phyloP scores from a whole-genome alignment of 2,888 invertebrate species.

The Ditylenchus weischeri region DNA sequence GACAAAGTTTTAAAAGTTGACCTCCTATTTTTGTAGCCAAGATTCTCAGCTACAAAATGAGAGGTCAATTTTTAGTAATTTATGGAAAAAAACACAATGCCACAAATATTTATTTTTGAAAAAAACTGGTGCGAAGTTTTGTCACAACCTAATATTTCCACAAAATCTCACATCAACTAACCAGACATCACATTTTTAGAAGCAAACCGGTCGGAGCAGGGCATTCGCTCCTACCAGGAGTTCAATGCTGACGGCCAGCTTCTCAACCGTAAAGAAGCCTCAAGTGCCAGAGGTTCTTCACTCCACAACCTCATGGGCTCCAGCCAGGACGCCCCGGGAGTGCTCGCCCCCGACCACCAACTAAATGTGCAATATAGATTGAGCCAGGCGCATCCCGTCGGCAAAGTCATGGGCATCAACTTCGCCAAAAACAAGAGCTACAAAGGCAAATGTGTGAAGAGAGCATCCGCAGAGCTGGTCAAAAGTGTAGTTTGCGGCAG shows the following conservation, averaged over 20 bases:
- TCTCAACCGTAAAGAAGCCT: neutral
- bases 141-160: too few relatives aligned
- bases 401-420: too few relatives aligned
- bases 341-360: neutral
- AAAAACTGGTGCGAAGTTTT: too few relatives aligned
- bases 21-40: too few relatives aligned
- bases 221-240: conserved; percentile 2
- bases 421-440: too few relatives aligned
- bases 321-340: neutral
- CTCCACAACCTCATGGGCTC: neutral
- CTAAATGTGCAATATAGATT: conserved; percentile 5
- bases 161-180: too few relatives aligned
- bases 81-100: too few relatives aligned
- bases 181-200: too few relatives aligned
- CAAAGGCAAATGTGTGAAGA: neutral
- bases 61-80: too few relatives aligned
- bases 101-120: too few relatives aligned
- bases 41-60: too few relatives aligned
- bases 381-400: neutral
- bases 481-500: neutral
- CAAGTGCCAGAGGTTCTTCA: neutral
- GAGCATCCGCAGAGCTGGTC: neutral
- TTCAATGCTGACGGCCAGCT: neutral
- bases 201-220: neutral
- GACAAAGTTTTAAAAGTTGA: too few relatives aligned